Conservation (phyloP, 2,113 vertebrate genomes). For the Platichthys stellatus region DNA sequence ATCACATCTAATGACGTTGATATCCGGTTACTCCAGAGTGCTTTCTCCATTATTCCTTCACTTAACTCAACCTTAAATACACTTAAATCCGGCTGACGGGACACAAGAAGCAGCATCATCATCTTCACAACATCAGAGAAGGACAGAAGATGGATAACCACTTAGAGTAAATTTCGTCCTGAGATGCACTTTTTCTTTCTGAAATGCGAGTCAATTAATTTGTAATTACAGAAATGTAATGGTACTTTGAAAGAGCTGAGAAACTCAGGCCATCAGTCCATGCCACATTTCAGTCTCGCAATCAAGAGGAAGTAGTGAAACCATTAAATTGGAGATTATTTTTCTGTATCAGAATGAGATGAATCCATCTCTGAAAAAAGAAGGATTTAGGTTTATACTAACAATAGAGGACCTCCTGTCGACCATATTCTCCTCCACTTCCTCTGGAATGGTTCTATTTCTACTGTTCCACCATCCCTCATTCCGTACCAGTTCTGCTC, state of each 20-base stretch:
- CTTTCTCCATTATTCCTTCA: constrained; percentile 42
- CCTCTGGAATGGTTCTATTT: constrained; percentile 46
- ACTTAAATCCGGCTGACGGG: constrained; percentile 17
- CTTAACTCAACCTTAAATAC: constrained; percentile 29
- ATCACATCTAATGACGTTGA: constrained; percentile 77
- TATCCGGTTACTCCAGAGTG: constrained; percentile 64
- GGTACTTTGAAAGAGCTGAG: constrained; percentile 4
- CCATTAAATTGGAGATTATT: constrained; percentile 10
- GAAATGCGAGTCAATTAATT: constrained; percentile 14
- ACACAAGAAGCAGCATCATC: constrained; percentile 31
- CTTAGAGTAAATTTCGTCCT: constrained; percentile 1
- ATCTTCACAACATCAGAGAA: not conserved
- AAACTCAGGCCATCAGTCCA: constrained; percentile 20
- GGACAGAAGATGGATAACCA: constrained; percentile 3
- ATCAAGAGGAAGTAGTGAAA: too few relatives aligned
- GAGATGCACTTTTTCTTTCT: constrained; percentile 1
- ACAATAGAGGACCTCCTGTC: constrained; percentile 24
- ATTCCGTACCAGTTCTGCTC: constrained; percentile 47
- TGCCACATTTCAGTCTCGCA: not conserved
- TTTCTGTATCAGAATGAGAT: not conserved
- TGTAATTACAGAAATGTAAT: not conserved
- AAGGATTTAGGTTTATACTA: constrained; percentile 8
- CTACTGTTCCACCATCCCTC: constrained; percentile 38
- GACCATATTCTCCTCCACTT: constrained; percentile 22
- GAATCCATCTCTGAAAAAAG: not conserved